Conservation (phyloP, 2,113 vertebrate species). For the Chloroceryle aenea region DNA sequence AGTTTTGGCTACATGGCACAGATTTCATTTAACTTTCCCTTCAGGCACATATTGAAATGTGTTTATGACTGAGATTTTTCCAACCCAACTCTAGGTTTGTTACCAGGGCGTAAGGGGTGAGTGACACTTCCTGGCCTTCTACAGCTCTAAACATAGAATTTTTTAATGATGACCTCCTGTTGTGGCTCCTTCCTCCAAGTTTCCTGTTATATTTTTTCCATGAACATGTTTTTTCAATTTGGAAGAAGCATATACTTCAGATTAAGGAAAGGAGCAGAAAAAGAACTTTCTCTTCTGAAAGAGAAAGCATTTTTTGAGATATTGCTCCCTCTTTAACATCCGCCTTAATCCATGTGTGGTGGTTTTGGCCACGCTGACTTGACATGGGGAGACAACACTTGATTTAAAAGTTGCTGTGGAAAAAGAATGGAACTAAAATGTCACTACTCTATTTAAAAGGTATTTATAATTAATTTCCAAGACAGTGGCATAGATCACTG, state of each 20-base stretch:
- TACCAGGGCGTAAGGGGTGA: neutral
- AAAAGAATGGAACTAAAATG: neutral
- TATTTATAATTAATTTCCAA: neutral
- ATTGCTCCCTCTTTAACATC: neutral
- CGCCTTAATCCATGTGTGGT: neutral
- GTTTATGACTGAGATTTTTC: neutral
- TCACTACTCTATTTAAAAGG: neutral
- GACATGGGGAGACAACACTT: neutral
- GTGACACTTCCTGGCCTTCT: neutral
- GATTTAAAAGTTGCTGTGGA: neutral
- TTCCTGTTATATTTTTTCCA: conserved; percentile 36
- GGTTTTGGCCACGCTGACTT: neutral
- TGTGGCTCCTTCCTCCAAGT: neutral
- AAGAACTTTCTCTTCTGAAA: neutral
- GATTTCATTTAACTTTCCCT: conserved; percentile 17
- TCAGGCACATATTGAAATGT: neutral
- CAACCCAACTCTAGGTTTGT: neutral
- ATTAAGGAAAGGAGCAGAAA: neutral
- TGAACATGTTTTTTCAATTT: conserved; percentile 15
- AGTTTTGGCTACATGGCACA: neutral
- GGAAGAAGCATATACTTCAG: neutral
- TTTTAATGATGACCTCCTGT: conserved; percentile 23
- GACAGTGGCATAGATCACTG: neutral
- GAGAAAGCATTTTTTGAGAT: neutral
- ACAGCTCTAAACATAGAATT: conserved; percentile 5